Evolutionary conservation across 2,888 invertebrate genomes (phyloP).

Genomic region (Drosophila hamatofila): DNA sequence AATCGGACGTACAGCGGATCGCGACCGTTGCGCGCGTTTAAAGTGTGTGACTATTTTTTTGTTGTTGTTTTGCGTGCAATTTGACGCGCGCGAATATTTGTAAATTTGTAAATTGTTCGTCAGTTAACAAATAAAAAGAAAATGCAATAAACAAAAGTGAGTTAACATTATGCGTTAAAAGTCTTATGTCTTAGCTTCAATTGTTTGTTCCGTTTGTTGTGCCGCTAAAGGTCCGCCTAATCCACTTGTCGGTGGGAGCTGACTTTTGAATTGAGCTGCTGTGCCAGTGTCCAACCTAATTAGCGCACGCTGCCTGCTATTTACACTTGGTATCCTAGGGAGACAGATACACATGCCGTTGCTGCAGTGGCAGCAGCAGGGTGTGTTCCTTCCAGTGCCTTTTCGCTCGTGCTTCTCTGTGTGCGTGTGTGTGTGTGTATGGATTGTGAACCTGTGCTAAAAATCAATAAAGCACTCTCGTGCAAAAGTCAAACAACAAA

Average conservation of each 20-base stretch:
- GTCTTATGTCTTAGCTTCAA: background rate
- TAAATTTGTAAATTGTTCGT: slow-evolving; percentile 26
- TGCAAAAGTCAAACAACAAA: slow-evolving; percentile 53
- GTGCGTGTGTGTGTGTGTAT: slow-evolving; percentile 11
- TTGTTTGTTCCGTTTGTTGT: background rate
- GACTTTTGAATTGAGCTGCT: slow-evolving; percentile 1
- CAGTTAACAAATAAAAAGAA: slow-evolving; percentile 12
- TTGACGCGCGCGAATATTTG: slow-evolving; percentile 26
- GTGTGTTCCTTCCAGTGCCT: slow-evolving; percentile 43
- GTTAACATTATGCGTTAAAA: slow-evolving; percentile 19
- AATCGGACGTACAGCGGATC: slow-evolving; percentile 45
- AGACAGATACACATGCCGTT: slow-evolving; percentile 55
- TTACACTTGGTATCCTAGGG: slow-evolving; percentile 42
- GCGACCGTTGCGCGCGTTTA: slow-evolving; percentile 47
- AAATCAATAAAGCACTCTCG: slow-evolving; percentile 57
- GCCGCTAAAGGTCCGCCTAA: background rate
- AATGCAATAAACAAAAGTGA: slow-evolving; percentile 40
- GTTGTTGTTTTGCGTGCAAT: slow-evolving; percentile 17
- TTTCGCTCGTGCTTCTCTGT: slow-evolving; percentile 4
- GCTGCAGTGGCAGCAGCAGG: slow-evolving; percentile 32
- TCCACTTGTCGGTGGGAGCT: slow-evolving; percentile 4
- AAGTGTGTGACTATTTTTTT: slow-evolving; percentile 36
- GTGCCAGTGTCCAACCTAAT: slow-evolving; percentile 12
- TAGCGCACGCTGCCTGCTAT: slow-evolving; percentile 26
- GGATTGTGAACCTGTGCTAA: slow-evolving; percentile 52